Conservation (phyloP, 1,140 invertebrate genomes). For the Limonius californicus region DNA sequence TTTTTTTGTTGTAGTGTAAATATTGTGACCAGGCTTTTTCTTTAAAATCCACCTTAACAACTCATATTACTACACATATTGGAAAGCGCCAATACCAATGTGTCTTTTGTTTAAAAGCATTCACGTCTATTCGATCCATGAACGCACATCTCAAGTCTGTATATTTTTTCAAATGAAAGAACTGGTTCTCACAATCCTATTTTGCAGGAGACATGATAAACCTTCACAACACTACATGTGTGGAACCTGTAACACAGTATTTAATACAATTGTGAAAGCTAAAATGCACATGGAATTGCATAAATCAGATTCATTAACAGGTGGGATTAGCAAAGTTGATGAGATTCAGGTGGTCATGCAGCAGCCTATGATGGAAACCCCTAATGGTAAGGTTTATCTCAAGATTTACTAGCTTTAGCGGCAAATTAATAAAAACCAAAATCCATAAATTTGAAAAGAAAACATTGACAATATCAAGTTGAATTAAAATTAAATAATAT, state of each 20-base stretch:
- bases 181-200: neutral
- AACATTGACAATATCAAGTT: no score
- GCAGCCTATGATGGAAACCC: constrained; percentile 27
- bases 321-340: neutral
- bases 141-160: constrained; percentile 26
- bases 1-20: constrained; percentile 39
- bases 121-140: constrained; percentile 20
- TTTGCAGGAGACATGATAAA: neutral
- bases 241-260: constrained; percentile 26
- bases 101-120: constrained; percentile 23
- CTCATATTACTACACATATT: constrained; percentile 36
- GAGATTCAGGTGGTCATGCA: constrained; percentile 12
- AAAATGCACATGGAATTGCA: constrained; percentile 16
- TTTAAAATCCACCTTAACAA: constrained; percentile 37
- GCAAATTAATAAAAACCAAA: constrained; percentile 4
- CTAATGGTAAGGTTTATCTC: constrained; percentile 22
- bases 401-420: neutral
- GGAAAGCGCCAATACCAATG: constrained; percentile 21
- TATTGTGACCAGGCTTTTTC: constrained; percentile 34
- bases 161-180: no score
- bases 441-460: no score
- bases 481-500: no score
- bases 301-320: neutral
- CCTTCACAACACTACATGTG: constrained; percentile 20
- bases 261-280: constrained; percentile 19